Base-by-base conservation (phyloP, 2,888 invertebrate genomes). In the Cremastobaeus sp. region DNA sequence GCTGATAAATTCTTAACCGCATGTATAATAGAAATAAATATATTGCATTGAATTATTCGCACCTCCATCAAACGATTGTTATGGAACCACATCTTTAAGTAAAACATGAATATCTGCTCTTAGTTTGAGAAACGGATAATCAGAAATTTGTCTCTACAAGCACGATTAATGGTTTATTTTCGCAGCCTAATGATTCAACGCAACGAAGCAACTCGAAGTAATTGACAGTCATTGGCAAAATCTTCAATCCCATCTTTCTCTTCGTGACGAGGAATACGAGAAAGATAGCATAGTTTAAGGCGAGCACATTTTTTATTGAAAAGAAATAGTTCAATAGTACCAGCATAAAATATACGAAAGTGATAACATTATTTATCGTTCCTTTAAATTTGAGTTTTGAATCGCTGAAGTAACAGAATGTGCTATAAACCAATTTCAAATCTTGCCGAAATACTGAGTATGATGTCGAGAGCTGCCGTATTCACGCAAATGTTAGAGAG, bases 401-500 rank as follows among this genome's bases (percentile, higher is more conserved):
- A 32, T 48, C 50, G n/a, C 0, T 39, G 37, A 48, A 43, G 30
- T 15, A 50, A 18, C 37, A 34, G 35, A 20, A 25, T 41, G 9
- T 64, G 48, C 37, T 17, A 64, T 41, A 17, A 52, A 52, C 50
- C 45, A 41, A 55, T 55, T 70, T 62, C 28, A 32, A 66, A 62
- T 62, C 34, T 52, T 74, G 57, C 59, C 52, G 48, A 71, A 62
- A 77, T 74, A 75, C 71, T 70, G 65, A 77, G 81, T 78, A 59
- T 80, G 82, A 79, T 78, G 82, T 83, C 82, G 85, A 86, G 86
- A 87, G 86, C 85, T 86, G 84, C 83, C 84, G 80, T 76, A 81
- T 82, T 89, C 88, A 89, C 86, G 89, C 88, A 83, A 88, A 83
- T 81, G 89, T 88, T 82, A 90, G 87, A 89, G 90, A 90, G 85